Conservation (phyloP, 2,797 vertebrate species). For the Cynopterus sphinx region DNA sequence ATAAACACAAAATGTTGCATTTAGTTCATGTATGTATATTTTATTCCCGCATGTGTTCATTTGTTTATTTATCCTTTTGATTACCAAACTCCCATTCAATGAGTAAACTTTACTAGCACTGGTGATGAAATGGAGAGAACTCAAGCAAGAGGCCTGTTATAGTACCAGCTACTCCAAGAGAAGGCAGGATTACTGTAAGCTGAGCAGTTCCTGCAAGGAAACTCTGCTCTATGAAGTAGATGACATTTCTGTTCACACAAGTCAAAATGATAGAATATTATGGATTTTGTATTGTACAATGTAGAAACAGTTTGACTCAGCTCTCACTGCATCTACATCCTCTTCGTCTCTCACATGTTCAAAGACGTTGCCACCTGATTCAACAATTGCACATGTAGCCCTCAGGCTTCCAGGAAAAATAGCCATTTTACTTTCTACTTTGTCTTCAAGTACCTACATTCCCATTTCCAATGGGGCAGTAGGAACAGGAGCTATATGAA, state of each 20-base stretch:
- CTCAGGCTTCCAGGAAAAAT: not conserved
- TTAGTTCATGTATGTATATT: not conserved
- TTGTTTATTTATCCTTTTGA: not conserved
- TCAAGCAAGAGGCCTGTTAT: not conserved
- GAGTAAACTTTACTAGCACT: not conserved
- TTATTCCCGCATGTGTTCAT: not conserved
- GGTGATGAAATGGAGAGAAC: not conserved
- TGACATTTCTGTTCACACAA: not conserved
- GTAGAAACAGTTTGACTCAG: not conserved
- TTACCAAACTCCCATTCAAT: not conserved
- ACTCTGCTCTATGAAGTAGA: not conserved
- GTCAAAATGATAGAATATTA: not conserved
- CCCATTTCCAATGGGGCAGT: not conserved
- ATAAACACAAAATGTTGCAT: not conserved
- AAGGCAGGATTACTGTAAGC: not conserved
- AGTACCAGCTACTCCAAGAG: not conserved
- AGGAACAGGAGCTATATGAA: not conserved
- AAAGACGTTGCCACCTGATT: not conserved
- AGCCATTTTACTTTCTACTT: not conserved
- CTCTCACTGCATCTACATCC: fast-evolving
- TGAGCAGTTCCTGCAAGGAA: not conserved
- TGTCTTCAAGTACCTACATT: not conserved
- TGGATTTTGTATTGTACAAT: not conserved
- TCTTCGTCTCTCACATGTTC: not conserved
- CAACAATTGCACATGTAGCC: not conserved